phyloP scores from a whole-genome alignment of 1,140 invertebrate species.

The Drosophila ercepeae region DNA sequence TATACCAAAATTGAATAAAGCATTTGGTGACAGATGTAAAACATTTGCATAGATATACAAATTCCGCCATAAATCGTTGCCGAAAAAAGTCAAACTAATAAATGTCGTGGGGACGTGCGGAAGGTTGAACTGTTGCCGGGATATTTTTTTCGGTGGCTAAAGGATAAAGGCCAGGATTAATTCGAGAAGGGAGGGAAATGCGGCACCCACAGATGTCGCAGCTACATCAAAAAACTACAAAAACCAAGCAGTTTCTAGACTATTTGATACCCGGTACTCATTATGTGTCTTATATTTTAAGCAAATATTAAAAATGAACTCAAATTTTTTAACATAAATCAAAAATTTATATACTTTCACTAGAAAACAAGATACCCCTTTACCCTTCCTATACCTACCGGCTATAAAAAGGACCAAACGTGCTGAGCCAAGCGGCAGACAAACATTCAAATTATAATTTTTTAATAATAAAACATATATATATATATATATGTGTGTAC shows the following conservation, averaged over 20 bases:
- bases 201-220: constrained; percentile 38
- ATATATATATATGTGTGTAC: too few relatives aligned
- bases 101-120: constrained; percentile 54
- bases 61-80: constrained; percentile 56
- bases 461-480: constrained; percentile 69
- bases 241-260: neutral
- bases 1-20: constrained; percentile 6
- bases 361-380: neutral
- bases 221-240: constrained; percentile 5
- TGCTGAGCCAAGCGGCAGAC: constrained; percentile 46
- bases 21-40: constrained; percentile 51
- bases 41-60: constrained; percentile 48
- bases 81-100: constrained; percentile 71
- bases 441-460: constrained; percentile 76
- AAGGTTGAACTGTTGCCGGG: neutral
- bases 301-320: too few relatives aligned
- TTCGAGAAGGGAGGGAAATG: constrained; percentile 34
- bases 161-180: constrained; percentile 45
- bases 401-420: constrained; percentile 7
- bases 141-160: neutral
- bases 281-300: too few relatives aligned
- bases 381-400: neutral
- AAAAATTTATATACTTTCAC: too few relatives aligned
- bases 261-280: neutral
- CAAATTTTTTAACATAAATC: too few relatives aligned